Evolutionary conservation across 1,140 invertebrate species (phyloP), one percentile per base, ranked within the genome.

Genomic region (Drosophila melanica): DNA sequence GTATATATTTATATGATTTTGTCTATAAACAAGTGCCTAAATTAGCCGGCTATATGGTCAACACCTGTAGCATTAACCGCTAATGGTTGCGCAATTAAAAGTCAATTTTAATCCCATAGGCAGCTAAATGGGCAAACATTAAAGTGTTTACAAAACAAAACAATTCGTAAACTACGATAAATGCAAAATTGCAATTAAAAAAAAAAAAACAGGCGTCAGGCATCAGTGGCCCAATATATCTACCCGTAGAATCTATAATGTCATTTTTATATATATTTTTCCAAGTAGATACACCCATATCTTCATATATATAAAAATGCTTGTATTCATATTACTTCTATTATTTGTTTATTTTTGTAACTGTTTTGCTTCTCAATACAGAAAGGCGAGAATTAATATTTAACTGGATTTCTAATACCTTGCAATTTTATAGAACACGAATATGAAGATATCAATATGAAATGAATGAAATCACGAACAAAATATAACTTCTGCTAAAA

Each of bases 41-140:
- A 58, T 72, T 33, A 20, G 55, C 23, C 23, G 35, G 23, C 50
- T 48, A 59, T 54, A 54, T 41, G 33, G 14, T 23, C 50, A 42
- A 47, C 63, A 60, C 20, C 62, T 14, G 18, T 54, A 47, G 53
- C 72, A 78, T 82, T 78, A 82, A 69, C 45, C 45, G 42, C 68
- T 82, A 86, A 86, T 86, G 60, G 41, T 39, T 42, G 12, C 41
- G 63, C 72, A 86, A 86, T 86, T 87, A 86, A 77, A 87, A 76
- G 50, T 53, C 70, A 59, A 87, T 86, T 87, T 71, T 42, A 62
- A 50, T 78, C 71, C 63, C 59, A 50, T 67, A 48, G 53, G 54
- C 63, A 63, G 50, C 58, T 51, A 67, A 57, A 39, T 50, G 44
- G 33, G 58, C 37, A 20, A 57, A 57, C 45, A 57, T 47, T 63